Evolutionary conservation across 2,797 vertebrate genomes (phyloP).

Genomic region (Periparus ater): DNA sequence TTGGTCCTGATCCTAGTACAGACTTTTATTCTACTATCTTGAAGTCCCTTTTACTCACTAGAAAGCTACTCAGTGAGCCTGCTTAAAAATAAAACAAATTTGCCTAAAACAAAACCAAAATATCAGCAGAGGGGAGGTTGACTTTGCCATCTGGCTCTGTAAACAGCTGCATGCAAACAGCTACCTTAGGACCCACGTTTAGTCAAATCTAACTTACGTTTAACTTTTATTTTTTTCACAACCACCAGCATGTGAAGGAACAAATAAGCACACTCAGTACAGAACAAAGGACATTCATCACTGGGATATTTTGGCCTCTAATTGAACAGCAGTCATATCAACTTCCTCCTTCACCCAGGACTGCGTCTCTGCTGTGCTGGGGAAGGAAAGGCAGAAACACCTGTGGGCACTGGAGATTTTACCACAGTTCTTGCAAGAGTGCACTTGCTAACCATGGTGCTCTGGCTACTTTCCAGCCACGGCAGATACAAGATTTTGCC

Average conservation of each 20-base stretch:
- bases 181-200: neutral
- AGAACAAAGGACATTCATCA: constrained; percentile 29
- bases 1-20: neutral
- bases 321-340: neutral
- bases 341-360: neutral
- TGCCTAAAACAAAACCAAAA: neutral
- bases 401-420: constrained; percentile 35
- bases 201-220: neutral
- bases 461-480: neutral
- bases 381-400: neutral
- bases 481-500: neutral
- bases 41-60: neutral
- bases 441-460: neutral
- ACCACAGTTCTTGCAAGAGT: neutral
- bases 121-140: neutral
- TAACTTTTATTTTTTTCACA: neutral
- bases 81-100: neutral
- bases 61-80: neutral
- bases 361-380: neutral
- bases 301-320: neutral
- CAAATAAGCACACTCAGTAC: neutral
- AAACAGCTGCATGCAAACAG: neutral
- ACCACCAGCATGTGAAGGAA: neutral
- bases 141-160: neutral
- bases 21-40: neutral